These are phyloP conservation scores for Sphecodes monilicornis DNA, from an alignment of 2,888 invertebrate species.

Conservation along the genomic window DNA sequence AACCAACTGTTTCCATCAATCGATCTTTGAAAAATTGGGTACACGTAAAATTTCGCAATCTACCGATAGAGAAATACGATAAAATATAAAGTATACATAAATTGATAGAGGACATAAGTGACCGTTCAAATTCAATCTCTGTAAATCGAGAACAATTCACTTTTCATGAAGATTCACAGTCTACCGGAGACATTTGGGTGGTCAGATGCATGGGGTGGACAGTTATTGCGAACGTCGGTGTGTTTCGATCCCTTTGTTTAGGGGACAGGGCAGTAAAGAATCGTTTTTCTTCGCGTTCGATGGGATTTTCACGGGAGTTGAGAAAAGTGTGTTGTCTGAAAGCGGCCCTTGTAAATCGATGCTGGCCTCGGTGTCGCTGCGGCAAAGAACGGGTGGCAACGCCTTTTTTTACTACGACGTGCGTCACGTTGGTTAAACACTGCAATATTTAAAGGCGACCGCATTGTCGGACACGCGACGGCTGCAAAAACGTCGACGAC, in stretches of 20 bases:
- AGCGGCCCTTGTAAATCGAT: background rate
- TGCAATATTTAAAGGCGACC: constrained; percentile 58
- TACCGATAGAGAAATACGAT: background rate
- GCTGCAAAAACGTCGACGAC: constrained; percentile 43
- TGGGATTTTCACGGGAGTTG: background rate
- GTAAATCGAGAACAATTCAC: background rate
- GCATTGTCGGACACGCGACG: constrained; percentile 52
- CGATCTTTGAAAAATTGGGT: background rate
- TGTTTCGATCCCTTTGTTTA: background rate
- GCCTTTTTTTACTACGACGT: background rate
- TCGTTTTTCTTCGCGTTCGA: background rate
- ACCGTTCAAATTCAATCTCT: too few species aligned
- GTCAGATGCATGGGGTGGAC: background rate
- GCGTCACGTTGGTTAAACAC: constrained; percentile 39
- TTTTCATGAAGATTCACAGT: background rate
- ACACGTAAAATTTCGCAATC: too few species aligned
- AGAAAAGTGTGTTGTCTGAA: background rate
- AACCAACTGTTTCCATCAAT: background rate
- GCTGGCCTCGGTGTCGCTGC: background rate
- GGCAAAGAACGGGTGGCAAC: background rate
- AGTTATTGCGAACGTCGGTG: background rate
- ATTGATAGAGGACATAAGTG: background rate
- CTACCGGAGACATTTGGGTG: background rate
- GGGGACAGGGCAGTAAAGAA: background rate
- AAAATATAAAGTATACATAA: background rate